A percentile compares a stretch with the other conserved stretches of the same genome.
Conservation (phyloP, 2,797 vertebrate species). For the Thalassophryne amazonica region DNA sequence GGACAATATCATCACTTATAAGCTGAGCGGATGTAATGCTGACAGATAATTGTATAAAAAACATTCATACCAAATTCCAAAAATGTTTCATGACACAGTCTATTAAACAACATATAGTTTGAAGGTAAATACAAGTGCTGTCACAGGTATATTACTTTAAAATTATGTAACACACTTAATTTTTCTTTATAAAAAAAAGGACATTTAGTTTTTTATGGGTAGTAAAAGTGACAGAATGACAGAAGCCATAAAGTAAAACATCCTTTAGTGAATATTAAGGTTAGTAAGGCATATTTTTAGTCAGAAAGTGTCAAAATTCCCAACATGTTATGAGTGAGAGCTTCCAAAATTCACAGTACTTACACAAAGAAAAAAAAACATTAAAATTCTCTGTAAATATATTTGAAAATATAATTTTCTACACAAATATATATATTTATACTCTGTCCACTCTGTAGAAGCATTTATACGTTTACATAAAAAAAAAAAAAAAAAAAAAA, state of each 20-base stretch:
- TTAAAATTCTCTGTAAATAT: constrained; percentile 89
- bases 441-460: constrained; percentile 93
- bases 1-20: no score
- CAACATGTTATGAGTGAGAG: constrained; percentile 25
- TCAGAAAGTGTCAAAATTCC: constrained; percentile 14
- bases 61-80: background rate
- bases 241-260: no score
- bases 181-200: no score
- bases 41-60: no score
- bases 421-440: constrained; percentile 93
- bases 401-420: constrained; percentile 93
- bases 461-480: constrained; percentile 90
- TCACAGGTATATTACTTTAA: no score
- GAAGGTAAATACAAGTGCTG: background rate
- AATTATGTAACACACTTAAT: no score
- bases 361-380: constrained; percentile 74
- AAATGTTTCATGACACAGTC: constrained; percentile 17
- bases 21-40: no score
- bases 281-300: no score
- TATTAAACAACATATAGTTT: background rate
- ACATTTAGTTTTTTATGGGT: no score
- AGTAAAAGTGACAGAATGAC: no score
- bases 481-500: constrained; percentile 79
- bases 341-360: constrained; percentile 90
- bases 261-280: no score